Conservation (phyloP, 2,113 vertebrate genomes). For the Nibea coibor region DNA sequence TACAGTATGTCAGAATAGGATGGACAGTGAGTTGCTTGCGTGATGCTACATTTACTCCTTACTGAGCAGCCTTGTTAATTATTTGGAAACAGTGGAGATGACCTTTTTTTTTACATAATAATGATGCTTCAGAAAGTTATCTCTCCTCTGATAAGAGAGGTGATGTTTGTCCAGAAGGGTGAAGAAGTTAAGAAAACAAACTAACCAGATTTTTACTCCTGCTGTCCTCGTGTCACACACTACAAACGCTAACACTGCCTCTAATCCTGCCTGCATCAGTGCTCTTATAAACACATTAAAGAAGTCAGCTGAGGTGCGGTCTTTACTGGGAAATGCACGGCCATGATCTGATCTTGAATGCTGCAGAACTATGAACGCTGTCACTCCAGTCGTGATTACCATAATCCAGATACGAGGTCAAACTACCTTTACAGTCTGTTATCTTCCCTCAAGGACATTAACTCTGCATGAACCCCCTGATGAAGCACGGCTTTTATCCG, state of each 20-base stretch:
- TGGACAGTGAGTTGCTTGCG: not conserved
- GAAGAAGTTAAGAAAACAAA: conserved; percentile 24
- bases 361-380: conserved; percentile 3
- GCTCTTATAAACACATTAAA: not conserved
- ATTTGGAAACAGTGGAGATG: not conserved
- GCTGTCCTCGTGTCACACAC: not conserved
- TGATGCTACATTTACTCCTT: not conserved
- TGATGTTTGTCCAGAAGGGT: not conserved
- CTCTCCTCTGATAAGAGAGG: conserved; percentile 32
- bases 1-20: not conserved
- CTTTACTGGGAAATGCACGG: not conserved
- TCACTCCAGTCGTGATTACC: conserved; percentile 12
- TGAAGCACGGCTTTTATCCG: conserved; percentile 18
- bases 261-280: not conserved
- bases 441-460: conserved; percentile 67
- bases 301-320: not conserved
- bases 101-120: conserved; percentile 19
- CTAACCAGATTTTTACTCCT: not conserved
- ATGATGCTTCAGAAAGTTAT: conserved; percentile 22
- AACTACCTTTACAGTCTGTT: conserved; percentile 45
- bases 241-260: not conserved
- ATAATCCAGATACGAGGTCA: conserved; percentile 44
- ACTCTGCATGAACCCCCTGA: conserved; percentile 28
- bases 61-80: not conserved
- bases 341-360: not conserved